Base-by-base conservation (phyloP, 2,888 invertebrate species). In the Harpagoxenus sublaevis region DNA sequence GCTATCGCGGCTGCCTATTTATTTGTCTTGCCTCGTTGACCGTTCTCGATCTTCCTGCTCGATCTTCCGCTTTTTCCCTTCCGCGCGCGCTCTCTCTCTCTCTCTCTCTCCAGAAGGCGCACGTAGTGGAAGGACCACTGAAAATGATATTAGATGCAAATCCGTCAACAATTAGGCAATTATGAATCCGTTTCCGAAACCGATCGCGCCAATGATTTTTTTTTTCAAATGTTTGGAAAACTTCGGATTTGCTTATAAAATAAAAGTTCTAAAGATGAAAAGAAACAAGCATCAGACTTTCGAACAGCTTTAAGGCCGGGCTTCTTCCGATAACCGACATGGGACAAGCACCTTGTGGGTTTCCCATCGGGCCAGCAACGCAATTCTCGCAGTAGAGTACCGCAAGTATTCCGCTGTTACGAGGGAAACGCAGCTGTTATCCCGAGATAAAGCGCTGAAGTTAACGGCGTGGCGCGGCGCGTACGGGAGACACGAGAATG, bases 1-100 rank as follows among this genome's bases (percentile, higher is more conserved):
- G 93, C 94, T 94, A 93, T 93, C 92, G 88, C 90, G 89, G 89
- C 89, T 87, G 87, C 87, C 91, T 91, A 92, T 92, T 91, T 93
- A 94, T 94, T 93, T 92, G 92, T 94, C 93, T 94, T 93, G 90
- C 91, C 93, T 83, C 90, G 88, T 88, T 89, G 92, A 91, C 86
- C 88, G 86, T 84, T 73, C 88, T 86, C 73, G 74, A 83, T 75
- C 83, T 55, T 87, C 63, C 28, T 75, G 60, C 88, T 83, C 77
- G 68, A 83, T 63, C 84, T 82, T 60, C 42, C 12, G 18, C 62
- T 81, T 87, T 70, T 65, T 45, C 18, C 18, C 31, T n/a, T 15
- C 35, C 48, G 12, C 70, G 28, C 12, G 45, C 4, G 18, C 51
- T 8, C 18, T n/a, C 18, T 18, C 51, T 51, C 51, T 18, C 28